Evolutionary conservation across 2,797 vertebrate species (phyloP).

Genomic region (Coccyzus lansbergi): DNA sequence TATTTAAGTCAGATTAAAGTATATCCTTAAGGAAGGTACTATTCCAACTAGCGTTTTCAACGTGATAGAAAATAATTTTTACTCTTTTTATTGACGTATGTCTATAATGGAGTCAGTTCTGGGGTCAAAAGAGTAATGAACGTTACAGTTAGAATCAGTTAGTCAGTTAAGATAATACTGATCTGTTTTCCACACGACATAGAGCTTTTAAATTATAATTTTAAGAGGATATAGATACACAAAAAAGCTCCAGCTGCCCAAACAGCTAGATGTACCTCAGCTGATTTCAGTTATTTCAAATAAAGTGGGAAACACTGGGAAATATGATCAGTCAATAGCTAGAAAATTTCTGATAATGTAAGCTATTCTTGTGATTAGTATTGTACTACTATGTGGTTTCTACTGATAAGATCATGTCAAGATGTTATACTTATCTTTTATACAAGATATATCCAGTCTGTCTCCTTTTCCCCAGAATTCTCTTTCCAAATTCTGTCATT

Average conservation of each 20-base stretch:
- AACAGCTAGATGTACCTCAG: neutral
- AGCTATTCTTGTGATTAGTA: neutral
- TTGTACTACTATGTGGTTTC: neutral
- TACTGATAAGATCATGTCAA: neutral
- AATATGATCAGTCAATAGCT: neutral
- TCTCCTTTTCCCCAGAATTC: neutral
- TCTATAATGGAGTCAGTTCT: too few species aligned
- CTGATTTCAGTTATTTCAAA: neutral
- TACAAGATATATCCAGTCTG: neutral
- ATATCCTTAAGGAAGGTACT: too few species aligned
- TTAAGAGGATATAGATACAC: too few species aligned
- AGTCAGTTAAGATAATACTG: too few species aligned
- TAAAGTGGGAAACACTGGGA: neutral
- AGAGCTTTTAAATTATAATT: too few species aligned
- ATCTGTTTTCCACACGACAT: too few species aligned
- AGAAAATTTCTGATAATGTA: neutral
- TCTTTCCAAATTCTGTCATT: neutral
- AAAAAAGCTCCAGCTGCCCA: neutral
- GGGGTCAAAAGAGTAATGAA: too few species aligned
- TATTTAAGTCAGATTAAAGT: too few species aligned
- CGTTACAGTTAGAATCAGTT: too few species aligned
- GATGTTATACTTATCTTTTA: neutral
- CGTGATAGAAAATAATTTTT: too few species aligned
- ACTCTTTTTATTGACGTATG: too few species aligned
- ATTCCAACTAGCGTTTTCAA: too few species aligned